Evolutionary conservation across 2,888 invertebrate species (phyloP).

Genomic region (Seladonia tumulorum): DNA sequence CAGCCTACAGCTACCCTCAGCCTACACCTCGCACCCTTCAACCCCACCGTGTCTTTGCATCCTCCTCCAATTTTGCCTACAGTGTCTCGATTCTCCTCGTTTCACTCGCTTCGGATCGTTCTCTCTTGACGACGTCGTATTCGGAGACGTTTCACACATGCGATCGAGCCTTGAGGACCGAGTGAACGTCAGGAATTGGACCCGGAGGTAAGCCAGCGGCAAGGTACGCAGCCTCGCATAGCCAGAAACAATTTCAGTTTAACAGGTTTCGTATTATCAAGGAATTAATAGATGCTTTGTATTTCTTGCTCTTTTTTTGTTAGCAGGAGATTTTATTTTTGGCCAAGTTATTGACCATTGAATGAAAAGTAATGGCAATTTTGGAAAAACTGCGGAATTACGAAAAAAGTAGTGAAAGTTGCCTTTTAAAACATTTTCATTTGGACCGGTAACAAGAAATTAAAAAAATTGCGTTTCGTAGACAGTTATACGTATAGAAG

Average conservation of each 20-base stretch:
- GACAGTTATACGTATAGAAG: no score
- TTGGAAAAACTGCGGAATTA: no score
- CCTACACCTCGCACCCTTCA: background rate
- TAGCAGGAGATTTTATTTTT: no score
- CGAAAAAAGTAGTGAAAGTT: no score
- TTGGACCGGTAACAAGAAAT: no score
- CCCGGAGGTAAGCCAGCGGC: background rate
- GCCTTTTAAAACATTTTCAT: no score
- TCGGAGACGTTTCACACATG: conserved; percentile 13
- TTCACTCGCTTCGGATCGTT: conserved; percentile 13
- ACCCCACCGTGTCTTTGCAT: background rate
- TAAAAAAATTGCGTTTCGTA: no score
- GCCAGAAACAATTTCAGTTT: background rate
- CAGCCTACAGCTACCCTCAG: conserved; percentile 31
- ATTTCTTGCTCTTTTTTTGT: no score
- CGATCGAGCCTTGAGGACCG: background rate
- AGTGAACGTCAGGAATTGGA: conserved; percentile 30
- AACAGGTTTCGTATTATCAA: background rate
- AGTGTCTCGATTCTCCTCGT: conserved; percentile 7
- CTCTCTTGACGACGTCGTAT: conserved; percentile 33
- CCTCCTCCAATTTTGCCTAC: background rate
- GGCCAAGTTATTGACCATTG: no score
- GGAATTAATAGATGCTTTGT: background rate
- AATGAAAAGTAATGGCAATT: no score
- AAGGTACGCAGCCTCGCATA: background rate